Evolutionary conservation across 1,140 invertebrate genomes (phyloP), one percentile per base, ranked within the genome.

Genomic region (Hylaeus anthracinus): DNA sequence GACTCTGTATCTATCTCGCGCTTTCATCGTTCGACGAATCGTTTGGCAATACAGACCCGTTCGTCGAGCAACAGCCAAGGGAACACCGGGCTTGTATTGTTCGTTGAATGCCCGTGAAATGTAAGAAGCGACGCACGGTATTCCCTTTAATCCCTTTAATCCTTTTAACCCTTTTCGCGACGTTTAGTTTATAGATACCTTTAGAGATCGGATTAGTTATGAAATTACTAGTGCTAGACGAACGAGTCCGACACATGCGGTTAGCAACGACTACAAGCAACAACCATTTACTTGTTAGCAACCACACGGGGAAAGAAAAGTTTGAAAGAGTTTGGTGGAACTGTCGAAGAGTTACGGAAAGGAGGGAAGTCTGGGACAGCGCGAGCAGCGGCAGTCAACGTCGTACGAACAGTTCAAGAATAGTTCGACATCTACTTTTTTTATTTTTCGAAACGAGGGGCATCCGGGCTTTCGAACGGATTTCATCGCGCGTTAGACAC

Each of bases 311-410:
- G 53, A 72, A 58, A 56, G 55, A 72, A 39, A n/a, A 45, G 39
- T 66, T 55, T 37, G 60, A 71, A 43, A 55, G 37, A 72, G 9
- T 51, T 4, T 48, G 5, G 41, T 51, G 72, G 72, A 61, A 56
- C 37, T 41, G 39, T 48, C 37, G 51, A 10, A 39, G 12, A 61
- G 55, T 80, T 37, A 55, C 9, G 72, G 41, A 75, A 64, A 78
- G 66, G 75, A 55, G 53, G 71, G 60, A 88, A 91, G 91, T 92
- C 92, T 92, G 92, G 92, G 90, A 92, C 92, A 93, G 93, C 93
- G 93, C 93, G 93, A 93, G 93, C 93, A 93, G 93, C 93, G 92
- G 93, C 92, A 93, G 93, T 93, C 92, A 92, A 93, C 92, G 93
- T 93, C 92, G 92, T 92, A 92, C 91, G 89, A 92, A 92, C 70